A percentile compares a stretch with the other conserved stretches of the same genome.
Conservation (phyloP, 2,888 invertebrate species). For the Drosophila diplacantha region DNA sequence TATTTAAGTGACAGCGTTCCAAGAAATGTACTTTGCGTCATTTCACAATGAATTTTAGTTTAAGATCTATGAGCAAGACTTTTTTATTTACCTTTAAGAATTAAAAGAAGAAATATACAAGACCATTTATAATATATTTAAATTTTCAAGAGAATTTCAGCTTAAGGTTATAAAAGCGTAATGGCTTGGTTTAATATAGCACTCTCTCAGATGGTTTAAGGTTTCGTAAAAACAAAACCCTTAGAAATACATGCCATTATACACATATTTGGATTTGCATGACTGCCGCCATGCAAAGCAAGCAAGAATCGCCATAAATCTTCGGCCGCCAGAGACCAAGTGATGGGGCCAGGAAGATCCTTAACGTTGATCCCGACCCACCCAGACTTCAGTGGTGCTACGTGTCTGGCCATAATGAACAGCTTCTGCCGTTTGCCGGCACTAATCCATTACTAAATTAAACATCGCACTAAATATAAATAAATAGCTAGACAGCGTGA, state of each 20-base stretch:
- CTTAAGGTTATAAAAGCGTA: no score
- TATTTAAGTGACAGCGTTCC: background rate
- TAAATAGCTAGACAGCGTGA: slow-evolving; percentile 70
- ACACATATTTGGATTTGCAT: background rate
- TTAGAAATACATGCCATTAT: background rate
- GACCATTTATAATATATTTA: background rate
- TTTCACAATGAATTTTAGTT: background rate
- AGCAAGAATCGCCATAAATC: slow-evolving; percentile 71
- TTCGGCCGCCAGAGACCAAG: slow-evolving; percentile 39
- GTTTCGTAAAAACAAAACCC: background rate
- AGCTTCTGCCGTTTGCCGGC: slow-evolving; percentile 31
- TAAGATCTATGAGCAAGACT: background rate
- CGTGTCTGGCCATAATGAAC: slow-evolving; percentile 73
- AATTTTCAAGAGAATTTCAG: background rate
- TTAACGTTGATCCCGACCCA: background rate
- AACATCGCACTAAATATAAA: slow-evolving; percentile 72
- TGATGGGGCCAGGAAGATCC: slow-evolving; percentile 11
- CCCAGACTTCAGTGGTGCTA: slow-evolving; percentile 21
- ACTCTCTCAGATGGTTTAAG: background rate
- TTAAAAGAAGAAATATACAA: background rate
- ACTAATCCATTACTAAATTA: slow-evolving; percentile 77
- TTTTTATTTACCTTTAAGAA: background rate
- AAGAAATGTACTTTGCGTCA: background rate
- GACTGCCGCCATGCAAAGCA: slow-evolving; percentile 35
- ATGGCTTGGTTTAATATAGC: no score